Conservation (phyloP, 64 coral and sea anemone species). For the Orbicella faveolata region DNA sequence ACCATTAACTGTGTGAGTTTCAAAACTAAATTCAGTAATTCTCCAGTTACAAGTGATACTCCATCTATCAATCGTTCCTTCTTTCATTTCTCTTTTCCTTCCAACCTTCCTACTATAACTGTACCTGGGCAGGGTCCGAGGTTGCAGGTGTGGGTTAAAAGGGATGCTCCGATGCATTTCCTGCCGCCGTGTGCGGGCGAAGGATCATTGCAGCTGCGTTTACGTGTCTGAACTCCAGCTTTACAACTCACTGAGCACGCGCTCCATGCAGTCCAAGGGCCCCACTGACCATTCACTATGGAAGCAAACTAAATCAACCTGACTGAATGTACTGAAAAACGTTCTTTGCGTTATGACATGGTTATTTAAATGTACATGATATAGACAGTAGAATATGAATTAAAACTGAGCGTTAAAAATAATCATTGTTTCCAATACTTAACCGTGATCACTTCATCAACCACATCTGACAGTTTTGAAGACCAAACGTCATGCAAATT, state of each 20-base stretch:
- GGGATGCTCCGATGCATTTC: neutral
- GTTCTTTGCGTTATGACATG: too few species aligned
- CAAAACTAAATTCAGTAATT: neutral
- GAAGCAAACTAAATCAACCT: neutral
- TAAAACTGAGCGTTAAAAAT: too few species aligned
- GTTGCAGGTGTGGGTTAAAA: slow-evolving; percentile 1
- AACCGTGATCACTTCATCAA: too few species aligned
- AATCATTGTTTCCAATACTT: too few species aligned
- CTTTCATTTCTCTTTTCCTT: neutral
- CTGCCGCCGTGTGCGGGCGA: slow-evolving; percentile 11
- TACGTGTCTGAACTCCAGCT: slow-evolving; percentile 6
- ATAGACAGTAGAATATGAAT: too few species aligned
- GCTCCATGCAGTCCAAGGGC: slow-evolving; percentile 30
- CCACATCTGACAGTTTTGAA: too few species aligned
- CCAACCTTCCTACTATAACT: neutral
- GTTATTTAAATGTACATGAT: too few species aligned
- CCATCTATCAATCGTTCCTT: neutral
- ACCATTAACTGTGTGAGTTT: slow-evolving; percentile 19
- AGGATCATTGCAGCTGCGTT: slow-evolving; percentile 36
- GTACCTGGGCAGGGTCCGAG: neutral
- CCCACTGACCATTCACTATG: slow-evolving; percentile 50
- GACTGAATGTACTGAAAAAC: neutral
- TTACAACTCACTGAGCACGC: slow-evolving; percentile 27
- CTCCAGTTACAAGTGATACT: neutral
- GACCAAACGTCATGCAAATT: too few species aligned